Conservation (phyloP, 2,888 invertebrate genomes). For the Agrilus cyanescens region DNA sequence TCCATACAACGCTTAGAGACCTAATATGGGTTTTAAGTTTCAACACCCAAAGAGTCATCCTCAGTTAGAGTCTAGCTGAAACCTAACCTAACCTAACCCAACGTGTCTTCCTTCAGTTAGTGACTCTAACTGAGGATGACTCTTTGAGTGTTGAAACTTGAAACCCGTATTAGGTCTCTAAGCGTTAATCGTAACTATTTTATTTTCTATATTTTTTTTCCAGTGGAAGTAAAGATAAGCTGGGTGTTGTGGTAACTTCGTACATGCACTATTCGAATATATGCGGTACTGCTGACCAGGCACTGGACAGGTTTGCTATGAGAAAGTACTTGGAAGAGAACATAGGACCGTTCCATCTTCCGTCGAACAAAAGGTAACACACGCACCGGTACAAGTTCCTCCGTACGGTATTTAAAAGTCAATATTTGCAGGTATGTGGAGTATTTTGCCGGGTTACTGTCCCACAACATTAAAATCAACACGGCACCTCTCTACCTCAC, state of each 20-base stretch:
- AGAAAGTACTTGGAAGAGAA: slow-evolving; percentile 77
- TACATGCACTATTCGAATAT: slow-evolving; percentile 92
- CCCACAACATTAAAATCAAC: slow-evolving; percentile 81
- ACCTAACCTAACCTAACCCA: too few species aligned
- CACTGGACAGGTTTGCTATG: slow-evolving; percentile 88
- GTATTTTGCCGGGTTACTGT: slow-evolving; percentile 82
- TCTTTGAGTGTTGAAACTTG: too few species aligned
- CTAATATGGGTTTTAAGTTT: too few species aligned
- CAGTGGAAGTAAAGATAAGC: slow-evolving; percentile 73
- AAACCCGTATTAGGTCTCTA: too few species aligned
- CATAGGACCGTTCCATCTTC: slow-evolving; percentile 56
- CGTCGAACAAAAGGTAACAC: slow-evolving; percentile 62
- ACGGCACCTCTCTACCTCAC: slow-evolving; percentile 76
- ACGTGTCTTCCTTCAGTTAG: too few species aligned
- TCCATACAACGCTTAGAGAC: too few species aligned
- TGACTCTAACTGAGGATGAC: too few species aligned
- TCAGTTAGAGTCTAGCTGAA: too few species aligned
- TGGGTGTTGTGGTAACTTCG: slow-evolving; percentile 80
- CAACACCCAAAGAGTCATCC: too few species aligned
- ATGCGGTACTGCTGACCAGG: slow-evolving; percentile 72
- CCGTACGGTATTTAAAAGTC: background rate
- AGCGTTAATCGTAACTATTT: too few species aligned
- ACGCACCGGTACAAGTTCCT: background rate
- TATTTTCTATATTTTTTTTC: slow-evolving; percentile 19
- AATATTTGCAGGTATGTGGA: slow-evolving; percentile 64